Conservation (phyloP, 92 coral and sea anemone species). For the Parazoanthus darwini region DNA sequence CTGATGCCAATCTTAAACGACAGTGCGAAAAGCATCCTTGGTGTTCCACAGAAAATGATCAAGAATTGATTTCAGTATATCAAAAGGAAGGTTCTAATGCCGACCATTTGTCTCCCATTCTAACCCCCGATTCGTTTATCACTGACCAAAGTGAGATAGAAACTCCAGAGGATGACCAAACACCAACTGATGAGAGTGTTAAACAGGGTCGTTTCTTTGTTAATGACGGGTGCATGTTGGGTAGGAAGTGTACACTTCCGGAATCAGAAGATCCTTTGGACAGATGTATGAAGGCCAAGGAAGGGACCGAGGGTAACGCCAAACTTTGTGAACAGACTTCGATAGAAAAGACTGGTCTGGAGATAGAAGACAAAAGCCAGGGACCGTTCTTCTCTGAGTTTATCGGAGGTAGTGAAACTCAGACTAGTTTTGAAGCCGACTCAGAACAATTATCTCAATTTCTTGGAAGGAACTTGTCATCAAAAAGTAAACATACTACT, state of each 20-base stretch:
- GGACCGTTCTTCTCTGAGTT: background rate
- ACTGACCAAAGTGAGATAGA: conserved; percentile 22
- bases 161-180: background rate
- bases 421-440: conserved; percentile 21
- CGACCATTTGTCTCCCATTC: conserved; percentile 23
- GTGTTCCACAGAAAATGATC: background rate
- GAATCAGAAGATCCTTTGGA: background rate
- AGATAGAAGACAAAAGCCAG: background rate
- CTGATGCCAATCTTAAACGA: background rate
- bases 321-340: background rate
- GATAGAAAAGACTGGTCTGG: background rate
- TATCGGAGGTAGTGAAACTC: background rate
- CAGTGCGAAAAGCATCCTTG: background rate
- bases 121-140: conserved; percentile 35
- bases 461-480: background rate
- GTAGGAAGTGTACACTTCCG: no score
- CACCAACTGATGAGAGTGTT: background rate
- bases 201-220: background rate
- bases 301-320: background rate
- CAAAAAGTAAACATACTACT: background rate
- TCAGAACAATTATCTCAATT: conserved; percentile 17
- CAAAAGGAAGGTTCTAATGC: background rate
- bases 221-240: background rate
- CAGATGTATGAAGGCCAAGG: background rate
- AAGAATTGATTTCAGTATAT: background rate